Percentiles rank a stretch among this genome's conserved stretches.
These are phyloP conservation scores for Quadroppia sp. DNA, from an alignment of 2,888 invertebrate species.

Conservation along the genomic window DNA sequence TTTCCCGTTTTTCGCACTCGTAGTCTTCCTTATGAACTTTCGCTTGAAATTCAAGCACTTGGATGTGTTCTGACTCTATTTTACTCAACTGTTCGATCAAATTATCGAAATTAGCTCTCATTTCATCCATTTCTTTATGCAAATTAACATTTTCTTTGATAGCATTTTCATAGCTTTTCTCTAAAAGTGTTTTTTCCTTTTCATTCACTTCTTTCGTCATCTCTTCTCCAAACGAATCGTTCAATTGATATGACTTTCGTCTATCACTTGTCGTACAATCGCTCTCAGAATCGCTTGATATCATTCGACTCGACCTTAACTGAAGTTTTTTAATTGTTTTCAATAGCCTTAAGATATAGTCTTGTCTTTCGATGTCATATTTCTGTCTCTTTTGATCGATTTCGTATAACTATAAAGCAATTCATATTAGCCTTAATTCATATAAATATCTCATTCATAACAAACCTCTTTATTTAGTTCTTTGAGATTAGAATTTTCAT, in stretches of 20 bases:
- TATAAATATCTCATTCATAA: background rate
- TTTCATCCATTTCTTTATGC: background rate
- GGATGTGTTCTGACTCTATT: background rate
- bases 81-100: slow-evolving; percentile 5
- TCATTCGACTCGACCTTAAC: background rate
- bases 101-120: background rate
- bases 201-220: background rate
- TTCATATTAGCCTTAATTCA: too few relatives aligned
- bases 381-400: background rate
- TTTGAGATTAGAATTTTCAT: background rate
- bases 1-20: background rate
- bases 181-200: background rate
- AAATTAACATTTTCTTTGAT: background rate
- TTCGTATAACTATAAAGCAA: background rate
- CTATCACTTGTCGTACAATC: background rate
- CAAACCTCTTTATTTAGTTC: slow-evolving; percentile 3
- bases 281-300: background rate
- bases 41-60: slow-evolving; percentile 2
- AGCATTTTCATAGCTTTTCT: slow-evolving; percentile 10
- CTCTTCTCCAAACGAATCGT: background rate
- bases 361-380: slow-evolving; percentile 8
- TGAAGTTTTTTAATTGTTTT: slow-evolving; percentile 10
- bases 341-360: background rate
- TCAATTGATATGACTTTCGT: too few relatives aligned
- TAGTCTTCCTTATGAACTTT: background rate